These are phyloP conservation scores for Sparus aurata DNA, from an alignment of 2,797 vertebrate species.

Conservation along the genomic window DNA sequence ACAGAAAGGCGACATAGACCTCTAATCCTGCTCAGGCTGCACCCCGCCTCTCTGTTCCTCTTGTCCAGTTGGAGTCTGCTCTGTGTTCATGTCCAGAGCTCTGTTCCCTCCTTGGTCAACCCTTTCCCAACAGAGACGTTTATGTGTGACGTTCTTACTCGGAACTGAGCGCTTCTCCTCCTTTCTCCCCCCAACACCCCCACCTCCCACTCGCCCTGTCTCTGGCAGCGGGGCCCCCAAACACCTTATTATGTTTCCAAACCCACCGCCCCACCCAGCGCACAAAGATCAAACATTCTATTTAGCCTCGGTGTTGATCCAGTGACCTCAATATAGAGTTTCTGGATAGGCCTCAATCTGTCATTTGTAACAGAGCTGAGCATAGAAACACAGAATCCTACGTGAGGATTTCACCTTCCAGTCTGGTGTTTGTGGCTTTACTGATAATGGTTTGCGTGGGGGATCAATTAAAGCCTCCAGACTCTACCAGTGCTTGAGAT, in stretches of 20 bases:
- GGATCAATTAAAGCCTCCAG: conserved; percentile 3
- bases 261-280: conserved; percentile 15
- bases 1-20: neutral
- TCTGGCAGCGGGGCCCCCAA: conserved; percentile 18
- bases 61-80: conserved; percentile 8
- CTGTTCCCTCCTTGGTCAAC: conserved; percentile 11
- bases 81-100: neutral
- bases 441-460: neutral
- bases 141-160: conserved; percentile 46
- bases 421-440: neutral
- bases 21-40: neutral
- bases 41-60: neutral
- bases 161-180: conserved; percentile 6
- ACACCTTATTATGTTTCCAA: conserved; percentile 47
- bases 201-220: conserved; percentile 2
- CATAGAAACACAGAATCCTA: neutral
- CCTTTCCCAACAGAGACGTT: conserved; percentile 50
- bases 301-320: neutral
- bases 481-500: conserved; percentile 17
- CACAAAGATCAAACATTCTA: neutral
- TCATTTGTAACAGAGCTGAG: neutral
- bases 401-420: neutral
- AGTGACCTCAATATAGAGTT: conserved; percentile 21
- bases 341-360: neutral
- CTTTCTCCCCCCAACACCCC: neutral